Evolutionary conservation across 2,113 vertebrate species (phyloP), one percentile per base, ranked within the genome.

Genomic region (Forbesichthys papilliferus): DNA sequence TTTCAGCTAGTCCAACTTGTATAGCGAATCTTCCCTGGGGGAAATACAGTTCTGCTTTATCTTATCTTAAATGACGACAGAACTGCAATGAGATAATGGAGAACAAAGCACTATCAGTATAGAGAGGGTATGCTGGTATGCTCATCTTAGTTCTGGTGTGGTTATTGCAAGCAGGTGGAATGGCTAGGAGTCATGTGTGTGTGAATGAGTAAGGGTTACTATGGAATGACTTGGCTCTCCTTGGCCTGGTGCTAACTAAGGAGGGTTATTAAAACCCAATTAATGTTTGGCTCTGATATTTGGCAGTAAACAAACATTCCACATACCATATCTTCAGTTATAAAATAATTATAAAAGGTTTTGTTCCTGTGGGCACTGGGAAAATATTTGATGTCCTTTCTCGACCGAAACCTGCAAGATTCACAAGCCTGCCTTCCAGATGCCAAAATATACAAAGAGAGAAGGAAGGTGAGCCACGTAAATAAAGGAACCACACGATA

Each of bases 401-500:
- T 42, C 7, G 36, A 47, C 55, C 54, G 59, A 48, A 55, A 54
- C 18, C 33, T 55, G 68, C 34, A 33, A 27, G 14, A 77, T 52
- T 57, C 48, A 61, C 33, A 42, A 42, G 0, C 4, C 36, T 5
- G 36, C 36, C 52, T 53, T 9, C n/a, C 12, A 42, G 34, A 11
- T 56, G 11, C 36, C 36, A 42, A 5, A 42, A 42, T 66, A 64
- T 16, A 66, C 68, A 42, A 58, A 65, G 52, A 63, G 34, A 58
- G 58, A 68, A 68, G 65, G 2, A 64, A 59, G 18, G 34, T 13
- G 58, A 66, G 78, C 57, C n/a, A 60, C 14, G 47, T 11, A 7
- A 10, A 27, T 33, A 20, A 63, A 48, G 47, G 55, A 75, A 33
- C 4, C 36, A 42, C 4, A 42, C 7, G 36, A 42, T 42, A 42